Percentiles rank a stretch among this genome's conserved stretches.
These are phyloP conservation scores for Oeneis ivallda DNA, from an alignment of 2,888 invertebrate species.

Conservation along the genomic window DNA sequence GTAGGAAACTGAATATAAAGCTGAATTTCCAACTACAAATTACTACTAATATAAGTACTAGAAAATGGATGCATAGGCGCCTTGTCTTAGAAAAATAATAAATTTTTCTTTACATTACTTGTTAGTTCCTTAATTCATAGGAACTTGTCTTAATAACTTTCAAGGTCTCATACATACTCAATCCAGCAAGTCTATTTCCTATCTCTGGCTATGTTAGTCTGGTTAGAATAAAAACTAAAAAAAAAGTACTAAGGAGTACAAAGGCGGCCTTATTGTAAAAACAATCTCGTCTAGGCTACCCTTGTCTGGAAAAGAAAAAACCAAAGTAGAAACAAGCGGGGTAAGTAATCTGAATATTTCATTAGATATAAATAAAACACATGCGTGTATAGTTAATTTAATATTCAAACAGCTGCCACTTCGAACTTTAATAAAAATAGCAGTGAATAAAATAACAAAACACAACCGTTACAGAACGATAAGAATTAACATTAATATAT, in stretches of 20 bases:
- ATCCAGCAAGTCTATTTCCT: no score
- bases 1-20: slow-evolving; percentile 9
- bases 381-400: not conserved
- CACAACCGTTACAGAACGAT: not conserved
- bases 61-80: not conserved
- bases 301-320: no score
- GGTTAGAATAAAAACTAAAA: no score
- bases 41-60: no score
- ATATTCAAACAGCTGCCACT: slow-evolving; percentile 5
- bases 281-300: no score
- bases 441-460: slow-evolving; percentile 5
- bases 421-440: not conserved
- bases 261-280: not conserved
- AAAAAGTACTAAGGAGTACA: no score
- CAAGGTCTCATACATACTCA: no score
- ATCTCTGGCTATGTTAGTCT: no score
- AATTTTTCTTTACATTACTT: not conserved
- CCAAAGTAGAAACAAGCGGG: no score
- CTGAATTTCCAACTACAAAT: not conserved
- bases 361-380: not conserved
- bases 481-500: no score
- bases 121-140: not conserved
- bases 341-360: no score
- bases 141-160: no score
- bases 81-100: not conserved